phyloP scores from a whole-genome alignment of 2,113 vertebrate species.

The Patagioenas fasciata region DNA sequence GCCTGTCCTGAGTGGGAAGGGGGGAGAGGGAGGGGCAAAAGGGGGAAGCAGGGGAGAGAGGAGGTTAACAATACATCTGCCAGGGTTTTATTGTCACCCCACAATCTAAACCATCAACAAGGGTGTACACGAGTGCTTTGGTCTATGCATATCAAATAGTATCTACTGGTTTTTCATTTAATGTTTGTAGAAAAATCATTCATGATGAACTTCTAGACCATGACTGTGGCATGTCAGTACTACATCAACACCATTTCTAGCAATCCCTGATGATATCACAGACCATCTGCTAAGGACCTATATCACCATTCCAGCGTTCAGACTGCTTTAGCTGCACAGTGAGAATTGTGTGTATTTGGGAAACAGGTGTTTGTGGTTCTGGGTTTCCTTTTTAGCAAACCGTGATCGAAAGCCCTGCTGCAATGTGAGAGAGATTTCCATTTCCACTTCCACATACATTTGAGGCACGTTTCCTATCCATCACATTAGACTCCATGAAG shows the following conservation, averaged over 20 bases:
- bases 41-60: too few species aligned
- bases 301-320: not conserved
- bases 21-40: too few species aligned
- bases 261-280: not conserved
- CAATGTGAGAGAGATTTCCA: not conserved
- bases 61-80: too few species aligned
- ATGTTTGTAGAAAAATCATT: not conserved
- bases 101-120: too few species aligned
- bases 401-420: not conserved
- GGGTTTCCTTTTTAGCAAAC: not conserved
- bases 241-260: not conserved
- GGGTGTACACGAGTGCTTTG: not conserved
- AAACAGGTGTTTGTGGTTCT: not conserved
- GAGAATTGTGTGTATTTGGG: not conserved
- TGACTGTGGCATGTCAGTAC: not conserved
- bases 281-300: not conserved
- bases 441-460: not conserved
- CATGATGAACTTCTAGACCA: not conserved
- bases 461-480: not conserved
- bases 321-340: not conserved
- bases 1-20: too few species aligned
- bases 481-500: too few species aligned
- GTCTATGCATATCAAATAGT: not conserved
- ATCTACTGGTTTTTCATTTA: not conserved
- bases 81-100: too few species aligned